These are phyloP conservation scores for Corapipo altera DNA, from an alignment of 2,113 vertebrate species.

Conservation along the genomic window DNA sequence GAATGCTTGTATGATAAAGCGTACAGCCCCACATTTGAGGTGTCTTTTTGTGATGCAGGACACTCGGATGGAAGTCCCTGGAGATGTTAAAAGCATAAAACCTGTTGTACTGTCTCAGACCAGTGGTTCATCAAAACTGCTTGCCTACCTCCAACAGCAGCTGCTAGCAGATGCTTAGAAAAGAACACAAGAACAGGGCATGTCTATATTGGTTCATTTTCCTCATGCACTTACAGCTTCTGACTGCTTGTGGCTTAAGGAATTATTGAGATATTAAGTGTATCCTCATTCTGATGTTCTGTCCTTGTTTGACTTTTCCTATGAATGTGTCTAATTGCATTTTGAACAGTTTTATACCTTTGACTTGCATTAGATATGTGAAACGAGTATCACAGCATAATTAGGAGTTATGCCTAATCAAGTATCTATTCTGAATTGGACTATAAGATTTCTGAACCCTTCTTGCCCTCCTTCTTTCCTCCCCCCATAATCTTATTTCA, in stretches of 20 bases:
- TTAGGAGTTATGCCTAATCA: not conserved
- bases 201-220: not conserved
- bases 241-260: not conserved
- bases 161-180: not conserved
- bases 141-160: not conserved
- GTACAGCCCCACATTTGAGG: not conserved
- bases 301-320: not conserved
- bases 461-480: rapidly evolving
- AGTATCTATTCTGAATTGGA: not conserved
- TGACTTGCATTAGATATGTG: not conserved
- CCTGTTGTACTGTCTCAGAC: not conserved
- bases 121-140: not conserved
- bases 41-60: not conserved
- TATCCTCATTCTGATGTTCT: not conserved
- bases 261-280: not conserved
- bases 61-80: not conserved
- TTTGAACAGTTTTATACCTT: not conserved
- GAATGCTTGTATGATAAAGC: not conserved
- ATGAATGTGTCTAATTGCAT: not conserved
- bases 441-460: not conserved
- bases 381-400: not conserved
- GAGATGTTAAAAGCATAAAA: not conserved
- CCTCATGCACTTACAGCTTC: not conserved
- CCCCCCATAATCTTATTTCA: not conserved
- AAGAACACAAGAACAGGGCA: not conserved